phyloP scores from a whole-genome alignment of 1,140 invertebrate species.

The Anoplolepis gracilipes region DNA sequence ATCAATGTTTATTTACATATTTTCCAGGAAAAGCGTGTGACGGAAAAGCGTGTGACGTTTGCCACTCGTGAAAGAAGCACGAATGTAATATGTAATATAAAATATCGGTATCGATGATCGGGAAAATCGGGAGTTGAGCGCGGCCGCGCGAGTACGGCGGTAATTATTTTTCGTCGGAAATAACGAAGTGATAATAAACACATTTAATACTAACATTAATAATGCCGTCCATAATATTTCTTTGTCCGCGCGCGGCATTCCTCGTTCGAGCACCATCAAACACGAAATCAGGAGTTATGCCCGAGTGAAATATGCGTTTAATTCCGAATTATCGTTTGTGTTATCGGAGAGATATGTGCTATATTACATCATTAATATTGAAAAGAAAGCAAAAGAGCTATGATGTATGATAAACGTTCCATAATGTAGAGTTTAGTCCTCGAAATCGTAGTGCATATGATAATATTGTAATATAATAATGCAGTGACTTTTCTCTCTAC shows the following conservation, averaged over 20 bases:
- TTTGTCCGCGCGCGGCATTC: slow-evolving; percentile 39
- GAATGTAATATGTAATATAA: slow-evolving; percentile 52
- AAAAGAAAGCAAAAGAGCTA: neutral
- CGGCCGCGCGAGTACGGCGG: neutral
- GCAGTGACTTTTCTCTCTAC: neutral
- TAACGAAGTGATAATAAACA: slow-evolving; percentile 61
- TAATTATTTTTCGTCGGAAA: slow-evolving; percentile 60
- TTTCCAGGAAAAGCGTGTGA: slow-evolving; percentile 24
- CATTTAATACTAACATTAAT: slow-evolving; percentile 58
- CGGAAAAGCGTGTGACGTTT: neutral
- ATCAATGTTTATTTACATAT: slow-evolving; percentile 60
- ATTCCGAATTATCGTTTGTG: slow-evolving; percentile 35
- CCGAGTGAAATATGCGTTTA: slow-evolving; percentile 55
- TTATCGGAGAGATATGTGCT: neutral
- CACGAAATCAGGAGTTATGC: slow-evolving; percentile 41
- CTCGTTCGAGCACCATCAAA: slow-evolving; percentile 35
- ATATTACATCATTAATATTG: slow-evolving; percentile 30
- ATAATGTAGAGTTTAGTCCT: neutral
- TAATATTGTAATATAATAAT: neutral
- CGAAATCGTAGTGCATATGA: neutral
- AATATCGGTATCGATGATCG: slow-evolving; percentile 8
- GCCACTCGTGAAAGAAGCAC: slow-evolving; percentile 42
- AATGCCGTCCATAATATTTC: slow-evolving; percentile 45
- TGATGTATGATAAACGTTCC: neutral
- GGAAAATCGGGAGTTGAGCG: neutral